These are phyloP conservation scores for Tragelaphus imberbis DNA, from an alignment of 2,113 vertebrate genomes.

Conservation along the genomic window DNA sequence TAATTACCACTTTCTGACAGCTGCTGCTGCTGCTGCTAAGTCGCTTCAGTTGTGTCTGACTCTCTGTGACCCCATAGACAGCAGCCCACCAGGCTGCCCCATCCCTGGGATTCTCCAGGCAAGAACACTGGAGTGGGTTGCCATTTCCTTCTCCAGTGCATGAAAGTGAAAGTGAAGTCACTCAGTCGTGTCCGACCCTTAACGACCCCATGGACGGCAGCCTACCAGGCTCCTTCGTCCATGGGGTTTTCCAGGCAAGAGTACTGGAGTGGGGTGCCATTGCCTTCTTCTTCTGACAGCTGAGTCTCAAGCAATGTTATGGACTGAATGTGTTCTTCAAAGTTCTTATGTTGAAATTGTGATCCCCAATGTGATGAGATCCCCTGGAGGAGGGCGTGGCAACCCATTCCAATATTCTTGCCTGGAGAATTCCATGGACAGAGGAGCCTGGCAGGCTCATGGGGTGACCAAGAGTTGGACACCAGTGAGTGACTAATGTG, in stretches of 20 bases:
- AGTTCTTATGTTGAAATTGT: not conserved
- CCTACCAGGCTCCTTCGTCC: no score
- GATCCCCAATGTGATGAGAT: not conserved
- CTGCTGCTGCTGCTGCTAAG: not conserved
- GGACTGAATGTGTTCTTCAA: not conserved
- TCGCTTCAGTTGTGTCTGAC: not conserved
- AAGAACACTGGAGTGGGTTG: no score
- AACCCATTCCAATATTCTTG: not conserved
- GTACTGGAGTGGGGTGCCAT: no score
- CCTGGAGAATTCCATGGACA: not conserved
- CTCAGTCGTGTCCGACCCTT: no score
- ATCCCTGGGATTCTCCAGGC: not conserved
- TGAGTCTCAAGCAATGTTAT: not conserved
- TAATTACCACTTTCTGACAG: not conserved
- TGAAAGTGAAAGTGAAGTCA: no score
- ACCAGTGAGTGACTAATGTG: not conserved
- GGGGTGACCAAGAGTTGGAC: not conserved
- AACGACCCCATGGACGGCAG: fast-evolving
- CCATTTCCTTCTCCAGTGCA: no score
- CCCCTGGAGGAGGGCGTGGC: not conserved
- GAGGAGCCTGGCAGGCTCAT: not conserved
- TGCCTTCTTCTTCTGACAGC: not conserved
- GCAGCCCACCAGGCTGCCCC: no score
- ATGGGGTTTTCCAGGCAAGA: no score
- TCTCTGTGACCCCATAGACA: not conserved